Base-by-base conservation (phyloP, 2,888 invertebrate genomes). In the Lasioglossum marginatum region DNA sequence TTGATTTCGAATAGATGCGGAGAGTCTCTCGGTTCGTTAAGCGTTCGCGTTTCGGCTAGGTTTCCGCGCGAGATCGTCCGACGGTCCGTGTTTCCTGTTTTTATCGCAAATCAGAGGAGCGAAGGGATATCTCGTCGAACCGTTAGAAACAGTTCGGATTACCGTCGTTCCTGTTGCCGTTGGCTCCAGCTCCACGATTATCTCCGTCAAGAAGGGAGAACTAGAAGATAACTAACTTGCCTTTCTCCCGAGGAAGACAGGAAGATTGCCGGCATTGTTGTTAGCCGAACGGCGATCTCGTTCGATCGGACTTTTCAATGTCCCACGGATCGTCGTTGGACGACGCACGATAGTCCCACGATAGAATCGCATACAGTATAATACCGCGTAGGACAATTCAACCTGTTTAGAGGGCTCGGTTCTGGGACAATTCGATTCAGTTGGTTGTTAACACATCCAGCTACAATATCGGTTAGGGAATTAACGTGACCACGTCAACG, bases 381-480 rank as follows among this genome's bases (percentile, higher is more conserved):
- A 10, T 19, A 4, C 3, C 66, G 34, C 34, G 10, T 19, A 1
- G 16, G 16, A 63, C 31, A 63, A 4, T 68, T 68, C 23, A 68
- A 68, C 4, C 23, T 37, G 68, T 68, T 66, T 19, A 16, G 31
- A 31, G 52, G 1, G 16, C 5, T 60, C 23, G 34, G 45, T 27
- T 19, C 43, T 14, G 45, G 52, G 57, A 45, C 73, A 84, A 86
- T 78, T 78, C 4, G 57, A 27, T 75, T 66, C 77, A 70, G 23
- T 34, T 37, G 27, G 60, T 52, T 71, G 80, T 74, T 75, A 77
- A 40, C 70, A 52, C 37, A 16, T 10, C 60, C 43, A 19, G 10
- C 27, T 31, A n/a, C 66, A 81, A 81, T 79, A 85, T 60, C 52
- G 77, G 34, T 77, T 34, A 43, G 79, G 37, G 77, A 84, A 86